A percentile compares a stretch with the other conserved stretches of the same genome.
These are phyloP conservation scores for Periophthalmodon schlosseri DNA, from an alignment of 2,113 vertebrate genomes.

Conservation along the genomic window DNA sequence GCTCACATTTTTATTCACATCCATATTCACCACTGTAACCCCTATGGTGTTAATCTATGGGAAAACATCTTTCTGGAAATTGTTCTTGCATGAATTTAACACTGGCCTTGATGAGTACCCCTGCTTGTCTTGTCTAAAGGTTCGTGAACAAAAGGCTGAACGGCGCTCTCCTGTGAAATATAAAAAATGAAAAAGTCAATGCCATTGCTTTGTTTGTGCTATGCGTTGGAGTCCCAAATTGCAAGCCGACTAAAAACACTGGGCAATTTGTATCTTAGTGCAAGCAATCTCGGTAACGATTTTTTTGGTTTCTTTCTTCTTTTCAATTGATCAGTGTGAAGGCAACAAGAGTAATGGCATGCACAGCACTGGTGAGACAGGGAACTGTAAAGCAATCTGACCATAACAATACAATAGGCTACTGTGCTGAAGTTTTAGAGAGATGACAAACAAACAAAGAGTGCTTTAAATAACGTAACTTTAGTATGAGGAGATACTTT, in stretches of 20 bases:
- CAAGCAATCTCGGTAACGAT: conserved; percentile 9
- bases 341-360: conserved; percentile 6
- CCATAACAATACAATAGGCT: conserved; percentile 13
- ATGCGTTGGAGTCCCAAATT: conserved; percentile 15
- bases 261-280: conserved; percentile 11
- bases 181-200: conserved; percentile 41
- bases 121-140: conserved; percentile 64
- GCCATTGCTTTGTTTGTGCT: conserved; percentile 28
- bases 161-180: conserved; percentile 19
- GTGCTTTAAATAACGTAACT: background rate
- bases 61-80: conserved; percentile 74
- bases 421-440: background rate
- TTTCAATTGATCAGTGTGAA: conserved; percentile 9
- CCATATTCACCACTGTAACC: conserved; percentile 60
- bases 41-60: conserved; percentile 74
- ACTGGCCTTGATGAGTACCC: conserved; percentile 60
- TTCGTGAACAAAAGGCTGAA: conserved; percentile 56
- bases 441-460: background rate
- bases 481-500: background rate
- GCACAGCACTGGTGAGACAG: background rate
- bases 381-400: conserved; percentile 14
- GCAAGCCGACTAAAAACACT: conserved; percentile 8
- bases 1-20: conserved; percentile 66
- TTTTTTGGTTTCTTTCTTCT: conserved; percentile 6
- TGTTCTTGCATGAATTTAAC: conserved; percentile 60